A percentile compares a stretch with the other conserved stretches of the same genome.
These are phyloP conservation scores for Nomia melanderi DNA, from an alignment of 1,140 invertebrate genomes.

Conservation along the genomic window DNA sequence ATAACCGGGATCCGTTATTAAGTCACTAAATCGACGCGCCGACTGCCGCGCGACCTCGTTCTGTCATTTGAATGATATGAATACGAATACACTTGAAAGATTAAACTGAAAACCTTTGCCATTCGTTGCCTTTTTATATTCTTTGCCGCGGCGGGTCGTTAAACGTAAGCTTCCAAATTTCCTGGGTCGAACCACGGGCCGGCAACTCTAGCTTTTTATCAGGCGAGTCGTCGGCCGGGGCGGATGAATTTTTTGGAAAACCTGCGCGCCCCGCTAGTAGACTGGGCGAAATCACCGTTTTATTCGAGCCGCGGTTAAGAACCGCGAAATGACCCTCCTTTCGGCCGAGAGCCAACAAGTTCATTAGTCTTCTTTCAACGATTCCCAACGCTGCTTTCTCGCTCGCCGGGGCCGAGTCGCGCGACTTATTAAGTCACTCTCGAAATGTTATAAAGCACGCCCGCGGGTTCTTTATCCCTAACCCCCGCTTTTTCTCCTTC, in stretches of 20 bases:
- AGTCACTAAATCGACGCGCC: neutral
- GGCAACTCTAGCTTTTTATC: neutral
- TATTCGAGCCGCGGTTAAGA: slow-evolving; percentile 37
- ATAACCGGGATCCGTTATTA: neutral
- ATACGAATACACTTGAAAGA: neutral
- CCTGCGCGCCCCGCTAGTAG: neutral
- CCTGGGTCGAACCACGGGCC: neutral
- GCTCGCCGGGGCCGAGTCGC: slow-evolving; percentile 17
- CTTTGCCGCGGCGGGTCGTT: neutral
- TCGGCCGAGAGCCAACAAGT: slow-evolving; percentile 46
- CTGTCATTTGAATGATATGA: neutral
- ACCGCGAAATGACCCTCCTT: slow-evolving; percentile 36
- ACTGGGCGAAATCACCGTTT: slow-evolving; percentile 21
- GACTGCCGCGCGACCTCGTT: too few relatives aligned
- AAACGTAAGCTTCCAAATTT: neutral
- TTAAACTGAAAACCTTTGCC: neutral
- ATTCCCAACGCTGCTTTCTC: slow-evolving; percentile 25
- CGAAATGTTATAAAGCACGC: slow-evolving; percentile 37
- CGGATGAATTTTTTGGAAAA: slow-evolving; percentile 2
- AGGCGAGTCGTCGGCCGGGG: neutral
- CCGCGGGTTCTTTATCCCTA: slow-evolving; percentile 4
- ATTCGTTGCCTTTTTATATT: neutral
- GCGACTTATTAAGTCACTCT: slow-evolving; percentile 44
- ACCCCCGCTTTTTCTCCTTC: slow-evolving; percentile 2
- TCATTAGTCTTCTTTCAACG: slow-evolving; percentile 48